phyloP scores from a whole-genome alignment of 2,797 vertebrate genomes.

The Coendou prehensilis region DNA sequence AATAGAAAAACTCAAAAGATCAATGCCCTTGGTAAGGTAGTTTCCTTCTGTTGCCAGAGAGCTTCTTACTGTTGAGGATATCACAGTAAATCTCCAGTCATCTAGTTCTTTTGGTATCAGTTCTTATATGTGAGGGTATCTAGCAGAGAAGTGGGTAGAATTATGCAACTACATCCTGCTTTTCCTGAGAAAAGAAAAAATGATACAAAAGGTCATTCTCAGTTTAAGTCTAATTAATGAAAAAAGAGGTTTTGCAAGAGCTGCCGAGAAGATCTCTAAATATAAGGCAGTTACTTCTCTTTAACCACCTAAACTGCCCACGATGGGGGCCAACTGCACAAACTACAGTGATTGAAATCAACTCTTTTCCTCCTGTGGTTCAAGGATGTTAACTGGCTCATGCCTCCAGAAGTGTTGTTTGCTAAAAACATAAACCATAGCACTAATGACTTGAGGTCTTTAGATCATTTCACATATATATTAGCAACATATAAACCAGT shows the following conservation, averaged over 20 bases:
- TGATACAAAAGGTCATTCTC: neutral
- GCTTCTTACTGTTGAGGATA: neutral
- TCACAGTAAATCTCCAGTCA: slow-evolving; percentile 33
- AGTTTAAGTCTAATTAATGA: slow-evolving; percentile 25
- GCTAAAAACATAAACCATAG: slow-evolving; percentile 14
- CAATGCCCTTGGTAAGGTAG: neutral
- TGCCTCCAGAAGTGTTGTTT: slow-evolving; percentile 14
- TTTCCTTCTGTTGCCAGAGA: neutral
- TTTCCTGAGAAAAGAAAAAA: slow-evolving; percentile 41
- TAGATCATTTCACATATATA: slow-evolving; percentile 41
- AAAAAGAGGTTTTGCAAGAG: neutral
- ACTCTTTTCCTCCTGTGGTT: neutral
- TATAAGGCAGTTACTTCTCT: neutral
- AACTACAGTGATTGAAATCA: neutral
- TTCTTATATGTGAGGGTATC: neutral
- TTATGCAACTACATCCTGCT: neutral
- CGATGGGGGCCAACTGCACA: too few species aligned
- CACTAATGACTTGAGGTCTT: slow-evolving; percentile 45
- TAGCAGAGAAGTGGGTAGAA: neutral
- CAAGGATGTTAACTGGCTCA: slow-evolving; percentile 30
- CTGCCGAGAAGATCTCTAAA: neutral
- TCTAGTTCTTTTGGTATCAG: slow-evolving; percentile 20
- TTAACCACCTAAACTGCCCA: neutral
- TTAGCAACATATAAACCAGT: slow-evolving; percentile 44
- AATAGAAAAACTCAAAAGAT: neutral